Conservation (phyloP, 2,797 vertebrate genomes). For the Cuculus canorus region DNA sequence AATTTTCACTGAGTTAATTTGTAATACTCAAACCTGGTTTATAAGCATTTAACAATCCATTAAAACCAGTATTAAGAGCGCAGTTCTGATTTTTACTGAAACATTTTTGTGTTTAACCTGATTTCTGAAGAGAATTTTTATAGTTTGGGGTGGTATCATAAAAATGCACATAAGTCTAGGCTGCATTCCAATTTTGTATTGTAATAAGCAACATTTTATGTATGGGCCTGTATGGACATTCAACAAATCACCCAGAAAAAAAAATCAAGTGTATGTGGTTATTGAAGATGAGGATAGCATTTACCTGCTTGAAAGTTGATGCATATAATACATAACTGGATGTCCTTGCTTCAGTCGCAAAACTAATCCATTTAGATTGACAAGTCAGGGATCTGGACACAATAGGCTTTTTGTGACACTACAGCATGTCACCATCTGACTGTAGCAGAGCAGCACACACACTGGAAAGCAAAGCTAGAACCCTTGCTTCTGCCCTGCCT, state of each 20-base stretch:
- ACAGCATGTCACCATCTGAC: neutral
- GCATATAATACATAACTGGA: constrained; percentile 56
- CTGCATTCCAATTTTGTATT: constrained; percentile 53
- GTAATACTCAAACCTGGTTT: constrained; percentile 70
- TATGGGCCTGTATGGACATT: constrained; percentile 39
- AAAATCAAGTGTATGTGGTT: constrained; percentile 65
- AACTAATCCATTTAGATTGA: constrained; percentile 58
- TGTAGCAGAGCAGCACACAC: neutral
- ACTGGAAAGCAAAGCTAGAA: neutral
- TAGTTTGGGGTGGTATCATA: constrained; percentile 44
- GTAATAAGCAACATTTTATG: constrained; percentile 62
- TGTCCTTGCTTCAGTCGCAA: constrained; percentile 64
- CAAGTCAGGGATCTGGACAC: neutral
- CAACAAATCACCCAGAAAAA: constrained; percentile 64
- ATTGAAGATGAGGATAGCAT: constrained; percentile 59
- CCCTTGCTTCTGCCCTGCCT: neutral
- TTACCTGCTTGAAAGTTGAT: constrained; percentile 66
- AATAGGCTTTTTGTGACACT: neutral
- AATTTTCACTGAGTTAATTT: constrained; percentile 78
- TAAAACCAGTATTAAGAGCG: constrained; percentile 47
- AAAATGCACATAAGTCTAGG: constrained; percentile 58
- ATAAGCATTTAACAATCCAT: constrained; percentile 65
- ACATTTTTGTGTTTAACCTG: constrained; percentile 45
- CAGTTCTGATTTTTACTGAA: constrained; percentile 17
- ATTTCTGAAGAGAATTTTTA: constrained; percentile 60